A percentile compares a stretch with the other conserved stretches of the same genome.
Conservation (phyloP, 2,113 vertebrate species). For the Calonectris borealis region DNA sequence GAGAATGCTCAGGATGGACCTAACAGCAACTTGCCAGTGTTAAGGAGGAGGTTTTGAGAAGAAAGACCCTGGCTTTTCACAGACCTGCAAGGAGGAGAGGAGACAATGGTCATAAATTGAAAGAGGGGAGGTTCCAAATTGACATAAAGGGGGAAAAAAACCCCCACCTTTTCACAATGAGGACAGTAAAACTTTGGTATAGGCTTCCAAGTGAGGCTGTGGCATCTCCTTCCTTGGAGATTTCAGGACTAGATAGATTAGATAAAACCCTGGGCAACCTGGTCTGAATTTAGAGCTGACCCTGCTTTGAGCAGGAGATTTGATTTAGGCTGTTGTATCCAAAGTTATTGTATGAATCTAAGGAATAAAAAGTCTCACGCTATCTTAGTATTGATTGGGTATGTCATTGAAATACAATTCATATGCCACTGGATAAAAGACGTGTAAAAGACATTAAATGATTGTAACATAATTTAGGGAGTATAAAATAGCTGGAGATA, state of each 20-base stretch:
- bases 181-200: neutral
- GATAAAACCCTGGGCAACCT: neutral
- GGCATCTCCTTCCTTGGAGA: neutral
- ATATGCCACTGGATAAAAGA: neutral
- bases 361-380: neutral
- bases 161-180: rapidly evolving
- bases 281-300: neutral
- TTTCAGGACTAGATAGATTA: neutral
- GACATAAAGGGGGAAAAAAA: neutral
- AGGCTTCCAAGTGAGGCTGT: neutral
- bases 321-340: neutral
- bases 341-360: neutral
- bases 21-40: neutral
- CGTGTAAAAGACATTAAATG: neutral
- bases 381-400: neutral
- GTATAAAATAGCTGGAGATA: neutral
- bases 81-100: neutral
- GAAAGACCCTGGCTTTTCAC: neutral
- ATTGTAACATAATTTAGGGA: neutral
- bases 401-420: neutral
- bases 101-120: neutral
- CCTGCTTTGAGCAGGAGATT: neutral
- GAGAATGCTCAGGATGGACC: neutral
- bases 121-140: neutral
- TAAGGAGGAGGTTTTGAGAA: neutral